phyloP scores from a whole-genome alignment of 2,113 vertebrate genomes.

The Seriola aureovittata region DNA sequence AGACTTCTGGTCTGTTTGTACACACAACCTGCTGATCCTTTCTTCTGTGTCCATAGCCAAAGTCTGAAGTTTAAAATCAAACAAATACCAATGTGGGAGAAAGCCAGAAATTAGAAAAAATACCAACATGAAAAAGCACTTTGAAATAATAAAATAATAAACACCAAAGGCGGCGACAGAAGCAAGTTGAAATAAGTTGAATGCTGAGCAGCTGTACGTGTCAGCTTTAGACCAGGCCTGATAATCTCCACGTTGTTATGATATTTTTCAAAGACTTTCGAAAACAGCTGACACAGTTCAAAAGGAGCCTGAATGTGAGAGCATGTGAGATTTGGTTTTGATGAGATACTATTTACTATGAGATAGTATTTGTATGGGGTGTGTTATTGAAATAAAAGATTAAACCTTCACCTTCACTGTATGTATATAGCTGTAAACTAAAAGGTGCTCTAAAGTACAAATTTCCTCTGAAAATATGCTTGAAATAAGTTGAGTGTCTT shows the following conservation, averaged over 20 bases:
- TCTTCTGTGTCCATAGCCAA: conserved; percentile 57
- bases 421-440: not conserved
- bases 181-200: not conserved
- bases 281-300: not conserved
- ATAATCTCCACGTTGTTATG: conserved; percentile 5
- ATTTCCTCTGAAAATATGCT: not conserved
- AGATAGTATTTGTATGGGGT: not conserved
- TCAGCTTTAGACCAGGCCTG: not conserved
- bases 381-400: not conserved
- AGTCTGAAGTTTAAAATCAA: conserved; percentile 49
- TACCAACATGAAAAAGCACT: conserved; percentile 33
- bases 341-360: not conserved
- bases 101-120: conserved; percentile 15
- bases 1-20: conserved; percentile 52
- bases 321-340: not conserved
- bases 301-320: not conserved
- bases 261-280: conserved; percentile 6
- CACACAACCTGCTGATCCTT: conserved; percentile 62
- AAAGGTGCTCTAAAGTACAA: not conserved
- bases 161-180: not conserved
- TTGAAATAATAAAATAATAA: conserved; percentile 34
- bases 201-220: not conserved
- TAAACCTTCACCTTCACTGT: not conserved
- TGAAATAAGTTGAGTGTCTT: not conserved
- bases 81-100: conserved; percentile 40